Evolutionary conservation across 2,888 invertebrate species (phyloP).

Genomic region (Cephus pulcher): DNA sequence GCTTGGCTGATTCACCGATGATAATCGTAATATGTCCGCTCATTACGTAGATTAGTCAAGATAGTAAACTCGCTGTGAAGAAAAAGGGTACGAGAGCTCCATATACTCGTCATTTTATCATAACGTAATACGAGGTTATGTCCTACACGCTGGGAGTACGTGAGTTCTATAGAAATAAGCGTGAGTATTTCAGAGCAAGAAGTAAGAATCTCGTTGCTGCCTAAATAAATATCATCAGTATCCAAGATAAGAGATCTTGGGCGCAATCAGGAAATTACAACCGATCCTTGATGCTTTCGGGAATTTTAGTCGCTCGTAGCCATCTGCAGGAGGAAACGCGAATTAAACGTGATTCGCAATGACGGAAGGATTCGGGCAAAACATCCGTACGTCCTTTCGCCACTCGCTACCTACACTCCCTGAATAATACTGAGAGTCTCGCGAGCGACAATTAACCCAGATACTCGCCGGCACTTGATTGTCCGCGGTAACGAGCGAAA

Average conservation of each 20-base stretch:
- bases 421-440: constrained; percentile 1
- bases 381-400: not conserved
- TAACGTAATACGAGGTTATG: not conserved
- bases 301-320: not conserved
- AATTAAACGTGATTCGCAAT: not conserved
- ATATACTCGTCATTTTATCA: not conserved
- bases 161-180: not conserved
- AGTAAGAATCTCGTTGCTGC: not conserved
- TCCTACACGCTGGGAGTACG: not conserved
- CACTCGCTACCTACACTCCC: not conserved
- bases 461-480: constrained; percentile 26
- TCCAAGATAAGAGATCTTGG: not conserved
- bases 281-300: not conserved
- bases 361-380: not conserved
- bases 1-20: constrained; percentile 1
- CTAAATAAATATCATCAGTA: too few species aligned
- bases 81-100: not conserved
- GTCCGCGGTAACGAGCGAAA: constrained; percentile 35
- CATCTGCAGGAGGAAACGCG: not conserved
- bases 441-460: constrained; percentile 30
- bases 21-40: constrained; percentile 5
- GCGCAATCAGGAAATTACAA: not conserved
- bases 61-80: not conserved
- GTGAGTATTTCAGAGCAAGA: not conserved
- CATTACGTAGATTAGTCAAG: constrained; percentile 5